Percentiles rank a stretch among this genome's conserved stretches.
Evolutionary conservation across 1,140 invertebrate species (phyloP).

Genomic region (Carposina sasakii): DNA sequence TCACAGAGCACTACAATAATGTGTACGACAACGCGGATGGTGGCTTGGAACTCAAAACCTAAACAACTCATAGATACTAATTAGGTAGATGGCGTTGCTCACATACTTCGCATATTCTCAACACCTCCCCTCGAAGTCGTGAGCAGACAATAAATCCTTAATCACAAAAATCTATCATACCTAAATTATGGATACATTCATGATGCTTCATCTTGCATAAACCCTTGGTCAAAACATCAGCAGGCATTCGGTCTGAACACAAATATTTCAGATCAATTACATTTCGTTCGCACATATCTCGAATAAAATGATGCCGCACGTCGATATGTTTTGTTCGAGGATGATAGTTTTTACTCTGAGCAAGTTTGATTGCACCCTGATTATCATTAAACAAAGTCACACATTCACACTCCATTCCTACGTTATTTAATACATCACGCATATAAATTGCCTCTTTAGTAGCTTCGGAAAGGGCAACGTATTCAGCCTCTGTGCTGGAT

Average conservation of each 20-base stretch:
- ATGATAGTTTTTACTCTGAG: neutral
- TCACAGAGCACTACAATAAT: too few relatives aligned
- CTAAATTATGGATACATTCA: too few relatives aligned
- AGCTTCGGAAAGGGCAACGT: constrained; percentile 8
- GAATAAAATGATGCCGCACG: neutral
- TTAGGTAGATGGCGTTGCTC: too few relatives aligned
- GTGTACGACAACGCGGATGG: too few relatives aligned
- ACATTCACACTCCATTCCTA: neutral
- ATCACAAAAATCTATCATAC: too few relatives aligned
- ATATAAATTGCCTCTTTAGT: neutral
- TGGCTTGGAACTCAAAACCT: too few relatives aligned
- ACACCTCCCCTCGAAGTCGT: too few relatives aligned
- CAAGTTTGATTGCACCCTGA: neutral
- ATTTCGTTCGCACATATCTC: neutral
- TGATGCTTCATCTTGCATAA: neutral
- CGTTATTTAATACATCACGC: neutral
- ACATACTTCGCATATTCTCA: too few relatives aligned
- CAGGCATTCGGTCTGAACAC: neutral
- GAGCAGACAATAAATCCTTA: too few relatives aligned
- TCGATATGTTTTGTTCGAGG: neutral
- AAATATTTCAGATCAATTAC: neutral
- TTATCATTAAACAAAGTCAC: neutral
- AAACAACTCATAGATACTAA: too few relatives aligned
- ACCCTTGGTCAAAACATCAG: neutral
- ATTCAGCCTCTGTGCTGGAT: constrained; percentile 19